Base-by-base conservation (phyloP, 2,888 invertebrate species). In the Drosophila fungiperda region DNA sequence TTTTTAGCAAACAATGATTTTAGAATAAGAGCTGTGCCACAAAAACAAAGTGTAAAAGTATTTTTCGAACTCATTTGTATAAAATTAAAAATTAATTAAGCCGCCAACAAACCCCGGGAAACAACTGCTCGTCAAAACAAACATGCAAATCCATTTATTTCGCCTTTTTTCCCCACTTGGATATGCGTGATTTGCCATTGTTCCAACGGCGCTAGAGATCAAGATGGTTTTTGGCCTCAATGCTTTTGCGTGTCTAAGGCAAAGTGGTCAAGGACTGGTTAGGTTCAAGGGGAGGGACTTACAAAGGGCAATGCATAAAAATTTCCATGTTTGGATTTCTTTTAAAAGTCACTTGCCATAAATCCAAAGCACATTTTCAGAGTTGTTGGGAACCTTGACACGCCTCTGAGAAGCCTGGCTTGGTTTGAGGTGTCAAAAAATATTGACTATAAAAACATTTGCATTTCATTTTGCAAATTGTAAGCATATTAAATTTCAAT, bases 381-480 rank as follows among this genome's bases (percentile, higher is more conserved):
- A 52, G 32, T 66, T 57, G 15, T 54, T 20, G 42, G 8, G 29
- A 66, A 69, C 83, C 83, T 80, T 77, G 68, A 52, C 35, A 66
- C 68, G 57, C 54, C 35, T 40, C 61, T 20, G 45, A 59, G 23
- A 33, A 20, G 11, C 15, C 8, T 23, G 35, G 11, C 45, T 29
- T 40, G 49, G 38, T 42, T 32, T 45, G 52, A 62, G 73, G 68
- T 58, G 84, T 78, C 89, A 77, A 83, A 89, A 77, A 83, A 89
- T 79, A 83, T 84, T 84, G 80, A 82, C 83, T 65, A 49, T 68
- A 45, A 49, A 67, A 77, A 75, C 59, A 73, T 87, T 86, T 88
- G 72, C 83, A 83, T 68, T 76, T 69, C 45, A 63, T 76, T 72
- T 73, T 68, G n/a, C 33, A 68, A 70, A 72, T 60, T 77, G 62